Evolutionary conservation across 2,113 vertebrate genomes (phyloP), one percentile per base, ranked within the genome.

Genomic region (Butorides virescens): DNA sequence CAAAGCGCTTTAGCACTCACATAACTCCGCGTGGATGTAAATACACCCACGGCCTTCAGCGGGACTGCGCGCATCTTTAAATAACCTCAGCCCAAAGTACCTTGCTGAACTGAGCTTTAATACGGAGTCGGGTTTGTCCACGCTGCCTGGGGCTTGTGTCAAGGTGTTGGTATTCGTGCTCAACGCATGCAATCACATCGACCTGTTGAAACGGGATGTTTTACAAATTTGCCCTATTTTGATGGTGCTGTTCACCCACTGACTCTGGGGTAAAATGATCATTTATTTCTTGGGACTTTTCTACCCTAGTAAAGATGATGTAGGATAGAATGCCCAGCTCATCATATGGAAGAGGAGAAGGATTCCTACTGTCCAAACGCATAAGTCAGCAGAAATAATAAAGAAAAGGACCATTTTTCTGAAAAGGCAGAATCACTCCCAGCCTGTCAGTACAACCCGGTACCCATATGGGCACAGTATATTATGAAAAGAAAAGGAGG

Each of bases 141-240:
- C 18, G 39, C 20, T 78, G 50, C 81, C 37, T n/a, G 70, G 10
- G 21, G 6, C 26, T 82, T 20, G 22, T 11, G 4, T n/a, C 15
- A 10, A 76, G 62, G 20, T 44, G 7, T 86, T 75, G 5, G 4
- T 20, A 6, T 34, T 50, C 7, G 3, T 55, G 20, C 58, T 63
- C 9, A 5, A 52, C 17, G 0, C 32, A 12, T 7, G 37, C 50
- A 59, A 47, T 22, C 0, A 2, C 58, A 17, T 10, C 37, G 71
- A 50, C 20, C 52, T 68, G 63, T 37, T 46, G 30, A 70, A 95
- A 56, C 11, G 19, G 27, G 34, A 5, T 46, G 6, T 62, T 83
- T 80, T 34, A 32, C 25, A 59, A 9, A 8, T 39, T 87, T 68
- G 13, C 15, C 5, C 0, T 71, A 2, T 65, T 72, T 71, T 72